Evolutionary conservation across 1,140 invertebrate species (phyloP), one percentile per base, ranked within the genome.

Genomic region (Cotesia chilonis): DNA sequence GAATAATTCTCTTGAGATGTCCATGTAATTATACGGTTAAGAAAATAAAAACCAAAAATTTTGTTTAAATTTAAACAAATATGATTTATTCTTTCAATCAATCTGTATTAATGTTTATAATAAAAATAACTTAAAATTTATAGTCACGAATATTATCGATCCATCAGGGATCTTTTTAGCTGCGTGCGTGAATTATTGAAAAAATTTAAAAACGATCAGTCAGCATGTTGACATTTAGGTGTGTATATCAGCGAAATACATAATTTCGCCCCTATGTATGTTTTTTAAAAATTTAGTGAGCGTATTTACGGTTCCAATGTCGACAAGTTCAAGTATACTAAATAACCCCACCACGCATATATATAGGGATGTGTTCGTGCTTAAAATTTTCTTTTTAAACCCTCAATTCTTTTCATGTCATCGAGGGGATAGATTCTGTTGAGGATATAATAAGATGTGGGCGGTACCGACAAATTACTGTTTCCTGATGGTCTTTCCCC

Each of bases 61-160:
- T 74, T 71, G 28, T 9, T 38, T 67, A 2, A 17, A 72, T 67
- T 52, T 38, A 55, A 37, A 14, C 28, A 17, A 54, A 41, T 41
- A 79, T 84, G 82, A 86, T 83, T 83, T 67, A 78, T 71, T 73
- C 79, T 84, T 78, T 75, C 82, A 76, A 86, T 86, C 84, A 82
- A 85, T 86, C 83, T 84, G 69, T 47, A 35, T 28, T 54, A 67
- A 17, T 73, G 76, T 78, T 75, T 73, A 76, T 76, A 74, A 76
- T 71, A 38, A 37, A 20, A 35, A 10, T 37, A 37, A 47, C n/a
- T 12, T 52, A 28, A 36, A 55, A 65, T 52, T 52, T 67, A 38
- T 35, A 2, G 65, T 68, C 69, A 71, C 73, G 73, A 68, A 74
- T 68, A 67, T 64, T 54, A 28, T 3, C 60, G 20, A 73, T 73